phyloP scores from a whole-genome alignment of 53 echinoderm and acorn worm genomes.

The Hippasteria phrygiana region DNA sequence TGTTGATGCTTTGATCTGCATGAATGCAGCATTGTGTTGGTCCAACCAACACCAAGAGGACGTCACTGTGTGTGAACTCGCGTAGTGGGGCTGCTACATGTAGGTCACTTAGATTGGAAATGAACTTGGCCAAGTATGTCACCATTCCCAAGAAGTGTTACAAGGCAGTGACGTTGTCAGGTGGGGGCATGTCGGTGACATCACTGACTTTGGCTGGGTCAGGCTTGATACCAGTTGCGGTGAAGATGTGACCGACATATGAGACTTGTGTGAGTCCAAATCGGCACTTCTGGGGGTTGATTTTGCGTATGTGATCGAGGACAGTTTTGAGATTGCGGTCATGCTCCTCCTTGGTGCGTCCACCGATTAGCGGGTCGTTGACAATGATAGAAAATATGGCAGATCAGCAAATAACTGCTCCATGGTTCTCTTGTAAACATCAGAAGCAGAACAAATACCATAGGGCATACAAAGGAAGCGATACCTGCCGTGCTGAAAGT shows the following conservation, averaged over 20 bases:
- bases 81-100: conserved; percentile 61
- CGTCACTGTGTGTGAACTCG: conserved; percentile 42
- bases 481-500: conserved; percentile 68
- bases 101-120: conserved; percentile 26
- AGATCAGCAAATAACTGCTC: conserved; percentile 64
- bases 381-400: conserved; percentile 65
- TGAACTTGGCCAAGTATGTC: conserved; percentile 37
- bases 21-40: conserved; percentile 6
- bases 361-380: conserved; percentile 56
- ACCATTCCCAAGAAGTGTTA: conserved; percentile 56
- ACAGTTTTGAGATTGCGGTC: conserved; percentile 54
- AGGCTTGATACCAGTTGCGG: conserved; percentile 18
- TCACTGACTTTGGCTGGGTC: conserved; percentile 69
- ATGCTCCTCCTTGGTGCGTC: conserved; percentile 30
- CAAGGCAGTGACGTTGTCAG: conserved; percentile 22
- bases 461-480: conserved; percentile 57
- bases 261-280: conserved; percentile 50
- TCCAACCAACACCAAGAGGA: no score
- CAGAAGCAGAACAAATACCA: conserved; percentile 50
- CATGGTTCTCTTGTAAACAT: conserved; percentile 66
- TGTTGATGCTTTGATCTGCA: conserved; percentile 18
- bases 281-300: conserved; percentile 56
- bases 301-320: conserved; percentile 47
- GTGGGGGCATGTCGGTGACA: conserved; percentile 51
- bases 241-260: conserved; percentile 67